These are phyloP conservation scores for Portevinia maculata DNA, from an alignment of 2,888 invertebrate species.

Conservation along the genomic window DNA sequence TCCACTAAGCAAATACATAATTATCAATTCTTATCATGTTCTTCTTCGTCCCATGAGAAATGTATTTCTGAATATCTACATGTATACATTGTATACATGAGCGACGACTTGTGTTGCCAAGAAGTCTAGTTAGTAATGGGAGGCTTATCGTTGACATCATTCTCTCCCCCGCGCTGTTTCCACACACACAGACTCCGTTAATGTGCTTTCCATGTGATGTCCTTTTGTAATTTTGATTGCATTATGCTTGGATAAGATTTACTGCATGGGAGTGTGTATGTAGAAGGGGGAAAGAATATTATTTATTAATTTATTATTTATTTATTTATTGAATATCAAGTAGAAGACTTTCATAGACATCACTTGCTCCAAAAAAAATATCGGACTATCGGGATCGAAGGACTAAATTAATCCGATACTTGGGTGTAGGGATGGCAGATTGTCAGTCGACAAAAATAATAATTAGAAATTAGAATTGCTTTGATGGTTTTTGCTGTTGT, in stretches of 20 bases:
- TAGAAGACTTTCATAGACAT: too few species aligned
- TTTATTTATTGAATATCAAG: too few species aligned
- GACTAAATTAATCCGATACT: constrained; percentile 61
- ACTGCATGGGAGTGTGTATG: constrained; percentile 4
- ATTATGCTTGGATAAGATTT: constrained; percentile 36
- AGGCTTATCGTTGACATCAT: constrained; percentile 56
- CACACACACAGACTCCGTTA: constrained; percentile 24
- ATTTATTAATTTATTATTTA: too few species aligned
- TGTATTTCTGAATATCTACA: constrained; percentile 41
- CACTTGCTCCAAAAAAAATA: too few species aligned
- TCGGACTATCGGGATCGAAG: constrained; percentile 45
- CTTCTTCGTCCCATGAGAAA: constrained; percentile 70
- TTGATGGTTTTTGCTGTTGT: background rate
- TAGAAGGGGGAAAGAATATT: too few species aligned
- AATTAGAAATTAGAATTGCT: constrained; percentile 58
- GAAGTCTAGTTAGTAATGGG: constrained; percentile 56
- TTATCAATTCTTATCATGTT: constrained; percentile 72
- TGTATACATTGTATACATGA: background rate
- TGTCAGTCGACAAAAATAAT: constrained; percentile 22
- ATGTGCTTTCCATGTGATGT: constrained; percentile 53
- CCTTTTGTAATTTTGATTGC: constrained; percentile 50
- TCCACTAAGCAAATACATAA: constrained; percentile 51
- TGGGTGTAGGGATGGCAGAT: background rate
- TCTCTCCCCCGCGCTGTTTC: constrained; percentile 4
- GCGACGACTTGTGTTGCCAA: constrained; percentile 61